Conservation (phyloP, 2,113 vertebrate species). For the Heptranchias perlo region DNA sequence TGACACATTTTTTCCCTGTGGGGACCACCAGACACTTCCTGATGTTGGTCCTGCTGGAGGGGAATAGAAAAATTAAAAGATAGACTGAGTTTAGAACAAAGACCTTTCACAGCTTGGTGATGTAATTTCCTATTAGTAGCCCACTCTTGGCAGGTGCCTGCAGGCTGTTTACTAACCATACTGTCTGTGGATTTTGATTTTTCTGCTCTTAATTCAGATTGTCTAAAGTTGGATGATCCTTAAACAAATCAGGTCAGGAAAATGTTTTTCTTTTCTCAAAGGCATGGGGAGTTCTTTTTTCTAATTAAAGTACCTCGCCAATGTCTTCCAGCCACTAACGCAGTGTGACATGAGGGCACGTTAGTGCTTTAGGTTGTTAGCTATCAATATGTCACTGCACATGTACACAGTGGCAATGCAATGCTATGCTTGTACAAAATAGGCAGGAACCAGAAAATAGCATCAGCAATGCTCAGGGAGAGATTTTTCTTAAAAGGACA, state of each 20-base stretch:
- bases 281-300: not conserved
- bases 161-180: not conserved
- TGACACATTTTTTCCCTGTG: not conserved
- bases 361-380: not conserved
- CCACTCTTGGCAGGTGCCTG: not conserved
- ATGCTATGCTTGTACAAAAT: not conserved
- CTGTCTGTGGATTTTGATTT: not conserved
- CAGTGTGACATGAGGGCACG: not conserved
- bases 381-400: not conserved
- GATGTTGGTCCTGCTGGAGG: not conserved
- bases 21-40: not conserved
- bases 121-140: not conserved
- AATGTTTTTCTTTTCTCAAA: not conserved
- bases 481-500: not conserved
- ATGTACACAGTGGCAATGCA: not conserved
- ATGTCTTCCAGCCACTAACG: not conserved
- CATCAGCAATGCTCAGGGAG: not conserved
- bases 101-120: not conserved
- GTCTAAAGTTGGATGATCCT: not conserved
- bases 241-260: not conserved
- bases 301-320: not conserved
- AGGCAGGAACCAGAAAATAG: not conserved
- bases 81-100: not conserved
- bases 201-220: not conserved
- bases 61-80: not conserved